Evolutionary conservation across 1,140 invertebrate species (phyloP), one percentile per base, ranked within the genome.

Genomic region (Asobara japonica): DNA sequence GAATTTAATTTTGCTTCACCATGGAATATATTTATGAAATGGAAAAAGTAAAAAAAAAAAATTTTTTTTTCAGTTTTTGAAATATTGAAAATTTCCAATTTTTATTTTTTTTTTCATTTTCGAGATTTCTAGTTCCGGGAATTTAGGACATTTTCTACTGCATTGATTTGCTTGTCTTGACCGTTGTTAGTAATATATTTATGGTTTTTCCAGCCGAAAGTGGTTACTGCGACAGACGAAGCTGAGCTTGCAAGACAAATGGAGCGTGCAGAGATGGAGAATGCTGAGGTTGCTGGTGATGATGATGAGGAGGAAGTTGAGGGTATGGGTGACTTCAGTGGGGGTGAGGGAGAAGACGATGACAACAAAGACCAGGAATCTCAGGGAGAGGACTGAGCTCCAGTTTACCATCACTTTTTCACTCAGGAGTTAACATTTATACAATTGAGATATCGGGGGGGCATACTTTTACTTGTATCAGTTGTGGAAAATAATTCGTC

Each of bases 211-310:
- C 80, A 97, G 94, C 97, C 97, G 48, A 98, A 99, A 91, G 97
- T 99, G 62, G 97, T 99, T 7, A 99, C 98, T 22, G 97, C 98
- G 62, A 94, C 95, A 10, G 98, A 99, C 86, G 98, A 99, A 88
- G 95, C 95, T 0, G 97, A 99, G 86, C 89, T 99, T 73, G 94
- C 95, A 13, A 90, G 94, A 83, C 94, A 97, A 86, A 93, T 99
- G 92, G 96, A 99, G 88, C 90, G 93, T 68, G 92, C 97, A 10
- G 97, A 98, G 85, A 91, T 94, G 65, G 96, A 97, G 85, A 99
- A 98, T 86, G 93, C 93, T 1, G 97, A 99, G 89, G 95, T 98
- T 13, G 94, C 93, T 76, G 93, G 96, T 62, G 95, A 97, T 82
- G 95, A 95, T 76, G 95, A 95, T 41, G 94, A 95, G 68, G 94